Evolutionary conservation across 1,140 invertebrate genomes (phyloP), one percentile per base, ranked within the genome.

Genomic region (Cherax quadricarinatus): DNA sequence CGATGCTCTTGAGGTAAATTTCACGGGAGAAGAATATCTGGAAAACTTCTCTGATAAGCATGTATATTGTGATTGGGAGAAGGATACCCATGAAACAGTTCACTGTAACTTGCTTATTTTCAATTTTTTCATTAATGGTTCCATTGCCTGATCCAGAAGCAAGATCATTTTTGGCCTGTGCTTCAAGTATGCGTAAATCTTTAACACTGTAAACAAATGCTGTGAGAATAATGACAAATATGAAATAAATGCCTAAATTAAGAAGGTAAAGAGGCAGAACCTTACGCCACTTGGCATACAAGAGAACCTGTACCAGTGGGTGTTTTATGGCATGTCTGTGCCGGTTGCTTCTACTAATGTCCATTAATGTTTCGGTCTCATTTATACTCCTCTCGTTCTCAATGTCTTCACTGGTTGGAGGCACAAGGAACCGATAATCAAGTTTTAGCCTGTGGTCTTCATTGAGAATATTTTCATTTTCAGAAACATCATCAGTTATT

Each of bases 211-310:
- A 94, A 18, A 93, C 85, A 70, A 93, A 94, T 41, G 48, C 57
- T 14, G 93, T 94, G 60, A 94, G 95, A 41, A 96, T 95, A 3
- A 96, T 88, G 94, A 97, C 97, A 94, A 98, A 97, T 0, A 97
- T 92, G 0, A 96, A 94, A 75, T 98, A 98, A 93, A 97, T 96
- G 4, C 96, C 94, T 49, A 98, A 96, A 94, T 98, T 98, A 3
- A 96, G 95, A 86, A 96, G 97, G 94, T 97, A 97, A 14, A 97
- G 95, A n/a, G 96, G 96, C 53, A 97, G 96, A 89, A 98, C 97
- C 89, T 96, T 95, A 94, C 97, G 96, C 97, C 97, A 98, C 95
- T 98, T 98, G n/a, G 98, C 95, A 94, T 97, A 97, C 1, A 98
- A 94, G 94, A 98, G 98, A 92, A 97, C 97, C 0, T 97, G 96